A percentile compares a stretch with the other conserved stretches of the same genome.
Evolutionary conservation across 2,797 vertebrate species (phyloP).

Genomic region (Siniperca scherzeri): DNA sequence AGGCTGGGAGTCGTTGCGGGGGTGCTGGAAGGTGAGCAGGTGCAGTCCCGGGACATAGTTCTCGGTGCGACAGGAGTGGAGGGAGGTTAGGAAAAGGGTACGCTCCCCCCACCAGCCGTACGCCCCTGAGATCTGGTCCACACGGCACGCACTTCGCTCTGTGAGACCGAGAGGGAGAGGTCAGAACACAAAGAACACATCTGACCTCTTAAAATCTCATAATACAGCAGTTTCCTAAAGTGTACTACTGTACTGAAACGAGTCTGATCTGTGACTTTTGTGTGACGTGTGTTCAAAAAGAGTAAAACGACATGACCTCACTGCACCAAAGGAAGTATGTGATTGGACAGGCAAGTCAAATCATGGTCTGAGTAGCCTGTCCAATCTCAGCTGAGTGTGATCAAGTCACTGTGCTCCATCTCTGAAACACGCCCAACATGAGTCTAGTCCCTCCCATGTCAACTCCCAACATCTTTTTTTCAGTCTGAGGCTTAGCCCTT

Average conservation of each 20-base stretch:
- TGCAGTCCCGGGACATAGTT: conserved; percentile 96
- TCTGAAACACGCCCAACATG: conserved; percentile 58
- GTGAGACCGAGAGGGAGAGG: conserved; percentile 84
- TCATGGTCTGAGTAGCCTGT: conserved; percentile 54
- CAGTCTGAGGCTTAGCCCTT: conserved; percentile 41
- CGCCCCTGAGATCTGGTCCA: conserved; percentile 95
- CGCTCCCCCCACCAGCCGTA: conserved; percentile 96
- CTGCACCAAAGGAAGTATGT: conserved; percentile 24
- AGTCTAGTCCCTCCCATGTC: conserved; percentile 71
- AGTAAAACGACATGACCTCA: conserved; percentile 61
- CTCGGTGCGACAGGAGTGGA: conserved; percentile 91
- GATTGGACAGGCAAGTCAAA: conserved; percentile 63
- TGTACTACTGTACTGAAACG: conserved; percentile 56
- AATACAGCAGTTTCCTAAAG: conserved; percentile 62
- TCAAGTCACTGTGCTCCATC: conserved; percentile 59
- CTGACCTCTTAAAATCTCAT: conserved; percentile 74
- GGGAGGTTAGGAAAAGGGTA: conserved; percentile 92
- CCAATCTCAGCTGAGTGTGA: conserved; percentile 52
- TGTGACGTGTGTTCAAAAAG: conserved; percentile 54
- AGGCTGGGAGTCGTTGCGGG: conserved; percentile 94
- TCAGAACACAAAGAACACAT: conserved; percentile 79
- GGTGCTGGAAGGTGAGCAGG: conserved; percentile 95
- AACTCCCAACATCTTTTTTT: conserved; percentile 58
- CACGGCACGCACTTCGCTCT: conserved; percentile 92
- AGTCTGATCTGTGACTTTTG: conserved; percentile 54